A percentile compares a stretch with the other conserved stretches of the same genome.
Conservation (phyloP, 1,140 invertebrate species). For the Parapsyche elsis region DNA sequence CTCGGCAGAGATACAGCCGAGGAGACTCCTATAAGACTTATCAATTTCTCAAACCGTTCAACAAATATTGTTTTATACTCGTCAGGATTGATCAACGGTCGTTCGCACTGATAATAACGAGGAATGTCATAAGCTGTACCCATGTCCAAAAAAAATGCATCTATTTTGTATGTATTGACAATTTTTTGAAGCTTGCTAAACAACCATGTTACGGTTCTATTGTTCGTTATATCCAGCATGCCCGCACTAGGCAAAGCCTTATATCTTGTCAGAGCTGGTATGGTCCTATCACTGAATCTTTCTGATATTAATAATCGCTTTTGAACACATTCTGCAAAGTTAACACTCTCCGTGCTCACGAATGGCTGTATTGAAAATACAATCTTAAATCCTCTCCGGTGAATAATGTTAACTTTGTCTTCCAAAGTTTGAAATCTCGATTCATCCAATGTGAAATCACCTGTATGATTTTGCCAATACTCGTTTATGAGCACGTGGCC, state of each 20-base stretch:
- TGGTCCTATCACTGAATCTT: slow-evolving; percentile 75
- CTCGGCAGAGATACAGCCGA: slow-evolving; percentile 83
- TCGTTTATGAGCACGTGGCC: slow-evolving; percentile 86
- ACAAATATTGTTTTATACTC: slow-evolving; percentile 81
- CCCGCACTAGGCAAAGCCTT: slow-evolving; percentile 81
- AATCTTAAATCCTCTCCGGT: slow-evolving; percentile 85
- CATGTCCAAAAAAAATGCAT: slow-evolving; percentile 91
- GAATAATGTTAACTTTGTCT: slow-evolving; percentile 83
- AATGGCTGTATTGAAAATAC: slow-evolving; percentile 87
- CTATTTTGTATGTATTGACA: slow-evolving; percentile 80
- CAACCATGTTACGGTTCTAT: slow-evolving; percentile 83
- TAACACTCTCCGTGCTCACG: slow-evolving; percentile 84
- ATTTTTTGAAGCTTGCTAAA: slow-evolving; percentile 77
- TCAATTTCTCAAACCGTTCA: slow-evolving; percentile 71
- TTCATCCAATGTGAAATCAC: slow-evolving; percentile 80
- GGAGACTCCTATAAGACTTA: slow-evolving; percentile 84
- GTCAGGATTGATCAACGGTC: slow-evolving; percentile 81
- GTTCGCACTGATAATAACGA: slow-evolving; percentile 82
- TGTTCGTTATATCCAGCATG: slow-evolving; percentile 87
- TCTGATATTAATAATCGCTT: slow-evolving; percentile 78
- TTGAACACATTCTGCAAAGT: slow-evolving; percentile 81
- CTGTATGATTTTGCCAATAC: slow-evolving; percentile 84
- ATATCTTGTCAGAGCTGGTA: slow-evolving; percentile 81
- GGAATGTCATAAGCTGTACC: slow-evolving; percentile 90
- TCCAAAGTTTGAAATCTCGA: slow-evolving; percentile 79